Base-by-base conservation (phyloP, 1,140 invertebrate species). In the Penaeus chinensis region DNA sequence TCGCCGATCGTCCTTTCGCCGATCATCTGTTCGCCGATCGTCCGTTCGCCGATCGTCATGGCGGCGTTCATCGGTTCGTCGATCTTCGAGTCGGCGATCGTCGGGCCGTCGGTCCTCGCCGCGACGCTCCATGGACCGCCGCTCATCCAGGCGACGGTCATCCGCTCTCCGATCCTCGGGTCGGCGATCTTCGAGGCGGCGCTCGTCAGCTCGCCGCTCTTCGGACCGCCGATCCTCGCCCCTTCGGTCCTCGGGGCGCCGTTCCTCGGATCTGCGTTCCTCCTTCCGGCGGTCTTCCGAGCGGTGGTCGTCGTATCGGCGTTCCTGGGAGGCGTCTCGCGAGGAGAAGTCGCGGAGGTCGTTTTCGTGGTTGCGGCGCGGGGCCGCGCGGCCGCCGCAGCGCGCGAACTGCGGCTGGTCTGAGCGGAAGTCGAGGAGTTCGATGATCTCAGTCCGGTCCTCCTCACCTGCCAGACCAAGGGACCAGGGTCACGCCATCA, bases 381-480 rank as follows among this genome's bases (percentile, higher is more conserved):
- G 47, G 47, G 47, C 47, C 47, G 47, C 7, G 66, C 22, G 27
- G 66, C 66, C 22, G 22, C 66, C 42, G 80, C 87, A 84, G 61
- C 79, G 77, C 13, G 81, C 82, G 71, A 88, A 88, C 82, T 78
- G 82, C 3, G 63, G 62, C 13, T 88, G 76, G 66, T 63, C 82
- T n/a, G 76, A 42, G 60, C 86, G 77, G 54, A 89, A 83, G n/a
- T 86, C 88, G 37, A 84, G 86, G 3, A 89, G 79, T 65, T 89
- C 88, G 65, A 89, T 89, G 66, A 85, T 83, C 62, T 89, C 88
- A 27, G 84, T 84, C 32, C 84, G 84, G 62, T 89, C 88, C n/a
- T 89, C 88, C 62, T 89, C 88, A 32, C 83, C 88, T 89, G 81
- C 4, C 61, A 42, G 61, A 63, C 54, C 54, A 65, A 82, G 32